These are phyloP conservation scores for Apus apus DNA, from an alignment of 2,113 vertebrate genomes.

Conservation along the genomic window DNA sequence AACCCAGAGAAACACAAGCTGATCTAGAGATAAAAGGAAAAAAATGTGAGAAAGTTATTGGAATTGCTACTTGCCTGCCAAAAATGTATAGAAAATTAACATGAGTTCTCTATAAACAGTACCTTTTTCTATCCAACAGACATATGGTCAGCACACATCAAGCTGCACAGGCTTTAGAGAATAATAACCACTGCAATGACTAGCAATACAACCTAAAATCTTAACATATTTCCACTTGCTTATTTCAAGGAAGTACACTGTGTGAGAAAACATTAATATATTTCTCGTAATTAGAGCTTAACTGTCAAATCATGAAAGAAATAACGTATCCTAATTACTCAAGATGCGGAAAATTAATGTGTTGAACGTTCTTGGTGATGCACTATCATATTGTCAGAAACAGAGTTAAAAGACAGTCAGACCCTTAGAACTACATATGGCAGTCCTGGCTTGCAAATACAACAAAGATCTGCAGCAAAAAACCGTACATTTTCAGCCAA, in stretches of 20 bases:
- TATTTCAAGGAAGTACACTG: background rate
- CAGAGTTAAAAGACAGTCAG: background rate
- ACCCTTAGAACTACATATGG: background rate
- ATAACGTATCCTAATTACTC: background rate
- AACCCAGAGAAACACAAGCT: background rate
- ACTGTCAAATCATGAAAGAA: background rate
- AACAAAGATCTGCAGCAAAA: background rate
- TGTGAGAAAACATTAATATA: background rate
- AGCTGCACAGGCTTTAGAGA: background rate
- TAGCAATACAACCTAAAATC: background rate
- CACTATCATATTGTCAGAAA: background rate
- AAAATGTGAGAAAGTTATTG: background rate
- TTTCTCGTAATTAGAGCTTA: background rate
- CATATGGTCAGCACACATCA: rapidly evolving
- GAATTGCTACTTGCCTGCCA: background rate
- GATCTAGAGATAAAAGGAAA: background rate
- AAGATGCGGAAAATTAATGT: background rate
- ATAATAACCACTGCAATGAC: background rate
- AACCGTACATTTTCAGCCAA: background rate
- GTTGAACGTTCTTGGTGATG: background rate
- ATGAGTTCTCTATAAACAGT: background rate
- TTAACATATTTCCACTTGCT: background rate
- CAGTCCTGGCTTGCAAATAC: background rate
- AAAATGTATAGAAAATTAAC: background rate
- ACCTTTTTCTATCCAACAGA: background rate